Evolutionary conservation across 2,888 invertebrate genomes (phyloP).

Genomic region (Drosophila leonis): DNA sequence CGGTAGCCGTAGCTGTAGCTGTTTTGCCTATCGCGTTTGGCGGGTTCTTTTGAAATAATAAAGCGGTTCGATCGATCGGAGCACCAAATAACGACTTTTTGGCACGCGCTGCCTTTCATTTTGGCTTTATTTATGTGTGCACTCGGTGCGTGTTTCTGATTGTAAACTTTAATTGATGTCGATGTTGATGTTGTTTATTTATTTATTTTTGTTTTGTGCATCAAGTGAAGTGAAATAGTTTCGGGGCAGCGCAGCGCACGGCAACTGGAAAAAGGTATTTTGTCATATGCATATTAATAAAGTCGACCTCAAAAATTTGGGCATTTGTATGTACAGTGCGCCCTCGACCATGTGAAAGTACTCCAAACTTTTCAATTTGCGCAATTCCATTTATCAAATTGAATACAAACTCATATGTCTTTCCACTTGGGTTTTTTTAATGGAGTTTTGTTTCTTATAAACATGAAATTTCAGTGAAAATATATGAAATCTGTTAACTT

Average conservation of each 20-base stretch:
- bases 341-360: conserved; percentile 43
- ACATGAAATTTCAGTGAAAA: not conserved
- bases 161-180: conserved; percentile 9
- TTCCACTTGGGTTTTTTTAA: not conserved
- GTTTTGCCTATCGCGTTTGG: conserved; percentile 23
- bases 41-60: conserved; percentile 46
- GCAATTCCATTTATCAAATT: conserved; percentile 25
- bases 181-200: conserved; percentile 1
- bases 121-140: conserved; percentile 15
- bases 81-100: conserved; percentile 29
- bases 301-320: conserved; percentile 20
- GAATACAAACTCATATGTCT: not conserved
- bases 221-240: conserved; percentile 30
- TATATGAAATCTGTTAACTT: not conserved
- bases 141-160: conserved; percentile 12
- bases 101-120: conserved; percentile 58
- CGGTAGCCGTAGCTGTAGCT: conserved; percentile 5
- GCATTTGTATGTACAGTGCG: conserved; percentile 54
- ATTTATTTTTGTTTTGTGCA: conserved; percentile 30
- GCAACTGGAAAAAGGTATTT: conserved; percentile 38
- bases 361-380: conserved; percentile 12
- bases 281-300: conserved; percentile 53
- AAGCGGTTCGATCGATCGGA: conserved; percentile 21
- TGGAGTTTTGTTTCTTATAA: not conserved
- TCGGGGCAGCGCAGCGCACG: not conserved